A percentile compares a stretch with the other conserved stretches of the same genome.
Conservation (phyloP, 2,797 vertebrate species). For the Petrocephalus sullivani region DNA sequence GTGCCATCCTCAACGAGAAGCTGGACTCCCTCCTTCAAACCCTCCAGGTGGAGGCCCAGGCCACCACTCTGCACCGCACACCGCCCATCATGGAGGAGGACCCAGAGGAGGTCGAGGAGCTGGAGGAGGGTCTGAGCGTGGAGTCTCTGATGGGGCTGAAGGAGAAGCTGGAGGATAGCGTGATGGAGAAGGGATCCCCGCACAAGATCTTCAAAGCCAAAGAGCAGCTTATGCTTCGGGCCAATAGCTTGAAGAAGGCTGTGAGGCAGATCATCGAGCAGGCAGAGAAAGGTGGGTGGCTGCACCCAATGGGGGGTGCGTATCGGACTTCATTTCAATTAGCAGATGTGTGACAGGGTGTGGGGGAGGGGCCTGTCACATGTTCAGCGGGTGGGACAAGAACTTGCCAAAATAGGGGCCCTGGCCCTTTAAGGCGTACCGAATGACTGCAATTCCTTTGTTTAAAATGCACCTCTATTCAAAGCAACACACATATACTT, state of each 20-base stretch:
- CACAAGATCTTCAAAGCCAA: conserved; percentile 72
- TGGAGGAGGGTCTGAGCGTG: conserved; percentile 73
- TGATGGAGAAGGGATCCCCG: conserved; percentile 63
- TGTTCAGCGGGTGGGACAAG: not conserved
- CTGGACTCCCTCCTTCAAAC: conserved; percentile 86
- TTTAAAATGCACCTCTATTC: not conserved
- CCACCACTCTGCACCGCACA: conserved; percentile 52
- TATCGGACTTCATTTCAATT: not conserved
- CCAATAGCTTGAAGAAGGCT: conserved; percentile 96
- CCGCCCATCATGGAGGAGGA: conserved; percentile 78
- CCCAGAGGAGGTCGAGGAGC: conserved; percentile 58
- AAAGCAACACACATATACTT: not conserved
- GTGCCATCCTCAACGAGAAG: conserved; percentile 88
- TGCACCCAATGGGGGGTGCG: not conserved
- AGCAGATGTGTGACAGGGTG: not conserved
- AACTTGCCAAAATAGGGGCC: not conserved
- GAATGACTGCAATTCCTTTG: not conserved
- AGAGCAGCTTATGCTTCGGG: conserved; percentile 87
- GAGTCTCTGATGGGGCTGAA: conserved; percentile 81
- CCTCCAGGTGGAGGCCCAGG: conserved; percentile 73
- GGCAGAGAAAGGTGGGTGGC: conserved; percentile 79
- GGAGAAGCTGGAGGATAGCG: conserved; percentile 70
- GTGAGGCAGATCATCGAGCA: conserved; percentile 94
- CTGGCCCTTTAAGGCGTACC: not conserved
- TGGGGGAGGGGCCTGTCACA: not conserved